A percentile compares a stretch with the other conserved stretches of the same genome.
Evolutionary conservation across 2,113 vertebrate species (phyloP).

Genomic region (Elephas maximus): DNA sequence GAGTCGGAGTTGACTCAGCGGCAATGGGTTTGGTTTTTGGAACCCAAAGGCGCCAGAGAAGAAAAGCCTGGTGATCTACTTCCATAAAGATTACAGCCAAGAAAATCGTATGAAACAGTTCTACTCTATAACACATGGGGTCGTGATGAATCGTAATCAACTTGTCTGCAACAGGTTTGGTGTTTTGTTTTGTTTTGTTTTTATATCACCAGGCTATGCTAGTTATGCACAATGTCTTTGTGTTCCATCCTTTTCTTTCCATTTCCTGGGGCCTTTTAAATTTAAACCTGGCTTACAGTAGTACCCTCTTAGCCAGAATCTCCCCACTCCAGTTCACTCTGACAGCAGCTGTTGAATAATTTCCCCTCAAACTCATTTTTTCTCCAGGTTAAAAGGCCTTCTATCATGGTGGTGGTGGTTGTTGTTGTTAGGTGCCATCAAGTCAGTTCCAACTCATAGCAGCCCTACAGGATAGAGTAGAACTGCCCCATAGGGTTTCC

Average conservation of each 20-base stretch:
- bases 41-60: neutral
- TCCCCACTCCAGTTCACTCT: neutral
- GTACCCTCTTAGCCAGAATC: neutral
- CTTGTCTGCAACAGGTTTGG: too few relatives aligned
- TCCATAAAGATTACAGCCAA: neutral
- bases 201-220: neutral
- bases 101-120: neutral
- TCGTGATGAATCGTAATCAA: too few relatives aligned
- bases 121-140: neutral
- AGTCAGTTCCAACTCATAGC: too few relatives aligned
- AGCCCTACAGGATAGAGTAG: too few relatives aligned
- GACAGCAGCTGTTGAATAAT: slow-evolving; percentile 33
- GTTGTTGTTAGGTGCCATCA: too few relatives aligned
- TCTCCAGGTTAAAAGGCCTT: neutral
- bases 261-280: neutral
- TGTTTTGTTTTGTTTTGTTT: neutral
- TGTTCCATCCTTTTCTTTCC: neutral
- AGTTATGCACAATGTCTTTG: neutral
- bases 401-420: neutral
- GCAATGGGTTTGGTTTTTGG: neutral
- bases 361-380: slow-evolving; percentile 2
- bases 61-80: neutral
- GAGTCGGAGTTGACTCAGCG: too few relatives aligned
- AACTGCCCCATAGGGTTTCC: too few relatives aligned
- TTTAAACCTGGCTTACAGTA: neutral